Base-by-base conservation (phyloP, 2,113 vertebrate species). In the Microtus montanus region DNA sequence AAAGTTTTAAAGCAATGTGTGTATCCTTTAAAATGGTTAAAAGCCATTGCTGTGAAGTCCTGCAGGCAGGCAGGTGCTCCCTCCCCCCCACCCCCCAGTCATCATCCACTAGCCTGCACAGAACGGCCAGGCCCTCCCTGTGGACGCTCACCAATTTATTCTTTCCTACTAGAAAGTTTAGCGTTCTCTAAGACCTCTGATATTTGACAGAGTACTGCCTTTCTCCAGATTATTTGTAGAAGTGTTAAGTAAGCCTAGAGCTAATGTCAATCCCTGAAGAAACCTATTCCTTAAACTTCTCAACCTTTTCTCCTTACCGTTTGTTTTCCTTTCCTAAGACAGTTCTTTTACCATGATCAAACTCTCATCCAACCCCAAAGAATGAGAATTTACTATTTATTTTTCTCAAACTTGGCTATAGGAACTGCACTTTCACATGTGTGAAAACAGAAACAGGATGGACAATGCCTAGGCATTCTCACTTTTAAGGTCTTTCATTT, bases 201-300 rank as follows among this genome's bases (percentile, higher is more conserved):
- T 95, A 96, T 97, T 97, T 97, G 95, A 92, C 73, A 52, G 92
- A 96, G 95, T 88, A 88, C 85, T 96, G 77, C 85, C 82, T 96
- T 95, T 97, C 77, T 90, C 89, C 63, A 95, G 85, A 94, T 92
- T 97, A 96, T 97, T 93, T 96, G 90, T 96, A 89, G 73, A 97
- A 96, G 96, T 89, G 90, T 96, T 96, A 94, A 92, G 94, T 95
- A 97, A 96, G 92, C 93, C 87, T 92, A 96, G 93, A 97, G 96
- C 88, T 97, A 97, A 97, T 96, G 92, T 94, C 94, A 97, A 83
- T 95, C 73, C 58, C 41, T 82, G 78, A 96, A 85, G 97, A 96
- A 94, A 90, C 71, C 73, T 78, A 90, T 63, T 93, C 94, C 91
- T 96, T 94, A 97, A 90, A 96, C 96, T 96, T 93, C 58, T 96